Evolutionary conservation across 2,888 invertebrate genomes (phyloP).

Genomic region (Cyclophora albipunctata): DNA sequence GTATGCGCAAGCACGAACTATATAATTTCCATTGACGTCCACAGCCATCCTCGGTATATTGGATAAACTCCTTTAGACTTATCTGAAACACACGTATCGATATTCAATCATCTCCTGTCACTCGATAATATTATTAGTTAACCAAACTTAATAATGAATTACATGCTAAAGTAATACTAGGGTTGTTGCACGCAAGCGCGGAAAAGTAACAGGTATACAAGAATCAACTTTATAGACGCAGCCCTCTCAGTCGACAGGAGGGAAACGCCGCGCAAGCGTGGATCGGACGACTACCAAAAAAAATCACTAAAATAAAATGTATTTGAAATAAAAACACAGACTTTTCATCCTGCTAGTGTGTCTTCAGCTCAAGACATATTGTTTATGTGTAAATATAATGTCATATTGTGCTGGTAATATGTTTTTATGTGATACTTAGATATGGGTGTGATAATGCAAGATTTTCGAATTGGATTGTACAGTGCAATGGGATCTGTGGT

Average conservation of each 20-base stretch:
- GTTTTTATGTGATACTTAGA: slow-evolving; percentile 58
- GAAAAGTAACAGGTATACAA: slow-evolving; percentile 46
- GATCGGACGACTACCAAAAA: slow-evolving; percentile 25
- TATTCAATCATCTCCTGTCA: slow-evolving; percentile 4
- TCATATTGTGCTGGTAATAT: slow-evolving; percentile 42
- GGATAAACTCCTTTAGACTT: slow-evolving; percentile 1
- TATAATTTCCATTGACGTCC: no score
- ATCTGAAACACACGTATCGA: slow-evolving; percentile 2
- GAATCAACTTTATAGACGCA: slow-evolving; percentile 31
- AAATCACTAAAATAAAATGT: slow-evolving; percentile 21
- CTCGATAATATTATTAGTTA: slow-evolving; percentile 26
- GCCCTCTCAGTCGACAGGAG: slow-evolving; percentile 54
- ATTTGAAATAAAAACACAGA: slow-evolving; percentile 22
- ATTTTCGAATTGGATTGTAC: slow-evolving; percentile 63
- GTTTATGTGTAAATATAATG: slow-evolving; percentile 9
- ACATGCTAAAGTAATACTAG: no score
- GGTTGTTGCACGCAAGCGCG: slow-evolving; percentile 42
- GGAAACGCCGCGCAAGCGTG: slow-evolving; percentile 52
- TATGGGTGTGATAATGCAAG: slow-evolving; percentile 64
- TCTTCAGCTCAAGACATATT: slow-evolving; percentile 25
- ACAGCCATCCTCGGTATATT: no score
- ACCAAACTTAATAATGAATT: slow-evolving; percentile 36
- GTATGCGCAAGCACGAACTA: background rate
- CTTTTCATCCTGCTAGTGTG: no score
- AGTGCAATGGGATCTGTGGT: slow-evolving; percentile 55